Evolutionary conservation across 2,888 invertebrate species (phyloP).

Genomic region (Drosophila subsilvestris): DNA sequence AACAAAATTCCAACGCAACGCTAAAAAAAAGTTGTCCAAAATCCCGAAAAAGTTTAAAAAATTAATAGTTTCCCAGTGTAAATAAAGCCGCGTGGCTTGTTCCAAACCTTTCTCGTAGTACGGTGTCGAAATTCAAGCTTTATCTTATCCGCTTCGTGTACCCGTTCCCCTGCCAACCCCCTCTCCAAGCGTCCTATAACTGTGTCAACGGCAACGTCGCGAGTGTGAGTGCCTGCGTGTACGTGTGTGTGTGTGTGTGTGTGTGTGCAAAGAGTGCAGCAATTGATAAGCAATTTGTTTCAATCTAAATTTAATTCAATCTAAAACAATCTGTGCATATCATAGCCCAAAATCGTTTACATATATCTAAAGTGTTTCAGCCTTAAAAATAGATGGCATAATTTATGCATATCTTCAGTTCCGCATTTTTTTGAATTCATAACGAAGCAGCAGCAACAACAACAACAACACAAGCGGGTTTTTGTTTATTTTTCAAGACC

Average conservation of each 20-base stretch:
- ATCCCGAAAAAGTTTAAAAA: constrained; percentile 29
- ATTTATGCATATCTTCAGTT: constrained; percentile 58
- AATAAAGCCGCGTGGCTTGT: constrained; percentile 38
- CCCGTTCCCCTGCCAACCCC: neutral
- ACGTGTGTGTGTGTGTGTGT: constrained; percentile 26
- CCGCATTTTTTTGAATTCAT: constrained; percentile 58
- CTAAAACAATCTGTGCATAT: constrained; percentile 26
- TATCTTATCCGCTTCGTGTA: constrained; percentile 24
- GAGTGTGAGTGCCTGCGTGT: constrained; percentile 20
- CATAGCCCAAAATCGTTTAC: constrained; percentile 1
- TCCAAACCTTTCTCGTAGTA: constrained; percentile 20
- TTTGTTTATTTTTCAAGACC: constrained; percentile 58
- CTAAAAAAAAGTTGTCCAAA: constrained; percentile 20
- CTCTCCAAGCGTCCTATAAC: constrained; percentile 39
- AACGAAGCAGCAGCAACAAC: constrained; percentile 22
- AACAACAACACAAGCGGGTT: constrained; percentile 46
- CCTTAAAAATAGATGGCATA: constrained; percentile 43
- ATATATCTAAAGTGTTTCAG: constrained; percentile 20
- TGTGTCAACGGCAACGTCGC: constrained; percentile 58
- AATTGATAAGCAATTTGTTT: constrained; percentile 46
- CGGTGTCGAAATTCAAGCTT: constrained; percentile 5
- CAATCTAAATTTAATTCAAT: constrained; percentile 23
- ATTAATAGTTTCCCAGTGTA: constrained; percentile 1
- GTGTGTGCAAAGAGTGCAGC: constrained; percentile 29
- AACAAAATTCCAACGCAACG: constrained; percentile 59